Evolutionary conservation across 2,113 vertebrate species (phyloP), one percentile per base, ranked within the genome.

Genomic region (Ivindomyrus marchei): DNA sequence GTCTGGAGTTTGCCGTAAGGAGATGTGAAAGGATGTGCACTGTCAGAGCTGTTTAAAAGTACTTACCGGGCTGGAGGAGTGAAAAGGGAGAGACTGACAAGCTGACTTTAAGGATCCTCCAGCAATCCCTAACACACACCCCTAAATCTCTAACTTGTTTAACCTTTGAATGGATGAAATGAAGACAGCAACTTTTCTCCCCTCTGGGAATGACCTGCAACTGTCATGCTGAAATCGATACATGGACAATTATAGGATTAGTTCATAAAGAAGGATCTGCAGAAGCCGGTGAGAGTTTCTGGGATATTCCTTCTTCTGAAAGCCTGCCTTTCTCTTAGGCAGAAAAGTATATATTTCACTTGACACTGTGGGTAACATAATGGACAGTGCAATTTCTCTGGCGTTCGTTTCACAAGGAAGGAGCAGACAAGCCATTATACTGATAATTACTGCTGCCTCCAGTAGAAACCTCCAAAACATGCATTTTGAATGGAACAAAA

Each of bases 221-320:
- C 45, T 31, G 91, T 90, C 90, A 90, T 94, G 94, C 94, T 94
- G 90, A 95, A 95, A 95, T 95, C 95, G 93, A 94, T 95, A 91
- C 91, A 94, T 94, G 93, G 94, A 95, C 93, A 94, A 93, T 95
- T 95, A 94, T 94, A 94, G 95, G 94, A 96, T 95, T 95, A 91
- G 93, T 92, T 90, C 93, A 94, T 91, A 90, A 94, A 94, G 94
- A 93, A 92, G 94, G 94, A 95, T 92, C 92, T 94, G 94, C 95
- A 94, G 93, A 94, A 93, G 89, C 92, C 90, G 90, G 87, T 92
- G 93, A 93, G 92, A 91, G 88, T 91, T 91, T 92, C 93, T 92
- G 93, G 90, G 94, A 91, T 36, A 36, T 90, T 90, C 80, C 27
- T 92, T 92, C 89, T 47, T 83, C 89, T 91, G 92, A 83, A 95